Evolutionary conservation across 2,113 vertebrate species (phyloP).

Genomic region (Siniperca chuatsi): DNA sequence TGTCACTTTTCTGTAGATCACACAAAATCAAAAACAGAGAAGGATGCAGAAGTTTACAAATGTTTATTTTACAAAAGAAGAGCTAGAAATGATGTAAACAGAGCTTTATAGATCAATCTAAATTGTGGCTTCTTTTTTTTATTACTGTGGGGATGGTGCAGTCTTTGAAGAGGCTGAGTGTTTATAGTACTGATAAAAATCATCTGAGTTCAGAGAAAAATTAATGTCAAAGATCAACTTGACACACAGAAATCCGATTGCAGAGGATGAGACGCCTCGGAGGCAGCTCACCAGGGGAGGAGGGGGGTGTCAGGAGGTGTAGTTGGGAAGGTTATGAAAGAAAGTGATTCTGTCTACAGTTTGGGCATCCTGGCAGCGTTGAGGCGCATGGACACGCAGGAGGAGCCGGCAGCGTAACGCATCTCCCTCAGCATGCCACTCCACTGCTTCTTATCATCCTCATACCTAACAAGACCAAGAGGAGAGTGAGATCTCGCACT

Average conservation of each 20-base stretch:
- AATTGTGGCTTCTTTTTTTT: constrained; percentile 33
- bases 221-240: constrained; percentile 63
- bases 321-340: background rate
- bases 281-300: constrained; percentile 20
- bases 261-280: constrained; percentile 24
- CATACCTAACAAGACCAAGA: constrained; percentile 85
- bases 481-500: background rate
- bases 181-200: constrained; percentile 58
- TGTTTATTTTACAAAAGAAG: constrained; percentile 87
- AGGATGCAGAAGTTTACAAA: constrained; percentile 71
- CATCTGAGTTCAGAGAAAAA: constrained; percentile 49
- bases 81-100: constrained; percentile 75
- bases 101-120: constrained; percentile 55
- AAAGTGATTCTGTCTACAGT: constrained; percentile 81
- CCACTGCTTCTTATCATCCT: constrained; percentile 98
- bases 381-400: constrained; percentile 91
- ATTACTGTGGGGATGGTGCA: constrained; percentile 13
- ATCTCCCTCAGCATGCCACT: constrained; percentile 97
- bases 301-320: background rate
- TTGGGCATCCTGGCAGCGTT: constrained; percentile 96
- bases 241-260: constrained; percentile 33
- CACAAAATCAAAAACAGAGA: constrained; percentile 23
- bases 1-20: constrained; percentile 10
- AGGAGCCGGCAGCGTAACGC: constrained; percentile 94
- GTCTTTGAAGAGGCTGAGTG: constrained; percentile 55